Evolutionary conservation across 2,797 vertebrate species (phyloP).

Genomic region (Agapornis canus): DNA sequence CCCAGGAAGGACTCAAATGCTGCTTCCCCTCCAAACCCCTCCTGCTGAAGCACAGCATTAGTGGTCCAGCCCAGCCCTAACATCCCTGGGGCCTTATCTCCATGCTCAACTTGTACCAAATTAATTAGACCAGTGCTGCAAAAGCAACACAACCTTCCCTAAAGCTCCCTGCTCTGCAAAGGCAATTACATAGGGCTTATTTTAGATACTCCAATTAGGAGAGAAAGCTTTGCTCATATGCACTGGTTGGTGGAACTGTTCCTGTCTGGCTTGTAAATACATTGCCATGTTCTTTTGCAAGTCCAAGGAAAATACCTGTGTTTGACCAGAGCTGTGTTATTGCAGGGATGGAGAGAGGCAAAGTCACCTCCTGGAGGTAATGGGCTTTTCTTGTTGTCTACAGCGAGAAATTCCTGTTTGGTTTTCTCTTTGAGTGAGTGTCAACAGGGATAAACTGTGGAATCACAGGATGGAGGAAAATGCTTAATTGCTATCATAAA

Average conservation of each 20-base stretch:
- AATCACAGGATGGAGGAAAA: neutral
- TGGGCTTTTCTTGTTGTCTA: rapidly evolving
- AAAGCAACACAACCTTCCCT: neutral
- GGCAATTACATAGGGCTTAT: slow-evolving; percentile 21
- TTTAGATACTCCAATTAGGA: slow-evolving; percentile 23
- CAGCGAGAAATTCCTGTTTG: neutral
- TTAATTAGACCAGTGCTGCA: slow-evolving; percentile 48
- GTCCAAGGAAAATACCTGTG: neutral
- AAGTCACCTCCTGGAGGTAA: neutral
- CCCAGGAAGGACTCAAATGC: neutral
- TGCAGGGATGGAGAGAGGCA: neutral
- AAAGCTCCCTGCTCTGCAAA: neutral
- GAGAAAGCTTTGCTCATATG: neutral
- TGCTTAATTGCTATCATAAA: neutral
- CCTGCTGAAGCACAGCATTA: neutral
- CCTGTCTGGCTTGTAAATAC: neutral
- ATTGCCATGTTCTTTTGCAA: neutral
- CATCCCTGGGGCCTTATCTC: slow-evolving; percentile 23
- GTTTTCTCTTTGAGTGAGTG: neutral
- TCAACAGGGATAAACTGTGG: neutral
- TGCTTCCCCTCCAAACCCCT: neutral
- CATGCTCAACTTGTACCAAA: slow-evolving; percentile 22
- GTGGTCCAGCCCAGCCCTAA: neutral
- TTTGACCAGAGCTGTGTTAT: rapidly evolving
- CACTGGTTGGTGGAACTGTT: neutral